Evolutionary conservation across 2,888 invertebrate species (phyloP), one percentile per base, ranked within the genome.

Genomic region (Scaptomyza tumidula): DNA sequence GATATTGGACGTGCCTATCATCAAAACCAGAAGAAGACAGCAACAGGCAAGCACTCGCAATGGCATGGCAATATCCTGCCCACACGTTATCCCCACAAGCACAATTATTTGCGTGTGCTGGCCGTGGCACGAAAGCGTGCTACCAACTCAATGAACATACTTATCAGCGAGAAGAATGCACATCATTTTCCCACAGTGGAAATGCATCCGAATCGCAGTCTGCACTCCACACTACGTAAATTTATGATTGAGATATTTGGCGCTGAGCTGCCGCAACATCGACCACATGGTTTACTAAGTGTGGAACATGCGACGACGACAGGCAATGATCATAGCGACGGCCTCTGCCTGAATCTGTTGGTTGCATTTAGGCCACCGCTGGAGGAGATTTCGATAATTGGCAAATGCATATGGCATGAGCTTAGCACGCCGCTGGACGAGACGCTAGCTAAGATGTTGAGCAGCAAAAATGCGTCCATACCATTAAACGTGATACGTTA

Each of bases 181-280:
- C 94, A 96, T 89, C 97, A 98, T 93, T 94, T 98, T 80, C 98
- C 98, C 29, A 94, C 96, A 14, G 97, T 97, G 90, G 97, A 98
- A 92, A 95, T 98, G 71, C 96, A 97, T 93, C 97, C 97, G 33
- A 94, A 95, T 48, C 88, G 85, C 37, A 97, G 96, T 92, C 92
- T 98, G 16, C 97, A 98, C 92, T 96, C 97, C 1, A 97, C 97
- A 52, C 92, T 98, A 72, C 94, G 97, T 77, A 95, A 96, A 90
- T 98, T 97, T 91, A 97, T 98, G 97, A 95, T 97, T 71, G 97
- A 98, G 92, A 94, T 98, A 89, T 98, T 98, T 93, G 97, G 97
- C 19, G 95, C 96, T 58, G 97, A 96, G 90, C 94, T 97, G 29
- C 96, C 97, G 0, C 95, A 95, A 71, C 98, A 98, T 91, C 94